phyloP scores from a whole-genome alignment of 2,113 vertebrate genomes.

The Tyto alba region DNA sequence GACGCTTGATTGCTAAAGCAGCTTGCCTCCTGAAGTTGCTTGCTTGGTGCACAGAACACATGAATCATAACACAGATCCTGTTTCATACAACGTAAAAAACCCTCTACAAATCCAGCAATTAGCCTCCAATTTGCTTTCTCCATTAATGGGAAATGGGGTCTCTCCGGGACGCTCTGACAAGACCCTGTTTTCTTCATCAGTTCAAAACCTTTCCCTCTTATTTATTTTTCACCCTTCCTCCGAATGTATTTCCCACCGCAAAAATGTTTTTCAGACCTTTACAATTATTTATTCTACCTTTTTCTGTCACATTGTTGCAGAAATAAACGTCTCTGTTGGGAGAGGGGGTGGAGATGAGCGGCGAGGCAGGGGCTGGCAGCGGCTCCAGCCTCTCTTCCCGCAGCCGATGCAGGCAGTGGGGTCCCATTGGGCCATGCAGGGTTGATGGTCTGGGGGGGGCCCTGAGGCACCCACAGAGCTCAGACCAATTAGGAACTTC shows the following conservation, averaged over 20 bases:
- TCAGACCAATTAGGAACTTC: conserved; percentile 33
- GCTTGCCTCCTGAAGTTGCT: neutral
- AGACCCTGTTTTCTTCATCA: conserved; percentile 46
- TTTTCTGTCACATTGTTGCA: conserved; percentile 1
- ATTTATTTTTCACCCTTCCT: neutral
- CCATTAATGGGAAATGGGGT: conserved; percentile 4
- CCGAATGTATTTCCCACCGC: neutral
- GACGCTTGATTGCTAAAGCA: conserved; percentile 5
- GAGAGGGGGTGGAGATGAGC: neutral
- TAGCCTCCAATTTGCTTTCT: conserved; percentile 56
- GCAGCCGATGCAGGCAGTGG: accelerated
- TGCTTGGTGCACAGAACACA: neutral
- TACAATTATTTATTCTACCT: conserved; percentile 27
- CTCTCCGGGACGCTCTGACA: neutral
- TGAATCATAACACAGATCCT: conserved; percentile 23
- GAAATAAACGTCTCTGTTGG: neutral
- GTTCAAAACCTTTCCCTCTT: neutral
- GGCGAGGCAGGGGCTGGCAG: neutral
- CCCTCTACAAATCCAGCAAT: conserved; percentile 47
- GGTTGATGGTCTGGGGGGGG: neutral
- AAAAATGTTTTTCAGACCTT: neutral
- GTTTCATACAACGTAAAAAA: neutral
- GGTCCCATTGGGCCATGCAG: neutral
- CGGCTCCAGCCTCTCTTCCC: neutral
- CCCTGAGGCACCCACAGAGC: neutral